A percentile compares a stretch with the other conserved stretches of the same genome.
These are phyloP conservation scores for Melanaphis sacchari DNA, from an alignment of 1,140 invertebrate species.

Conservation along the genomic window DNA sequence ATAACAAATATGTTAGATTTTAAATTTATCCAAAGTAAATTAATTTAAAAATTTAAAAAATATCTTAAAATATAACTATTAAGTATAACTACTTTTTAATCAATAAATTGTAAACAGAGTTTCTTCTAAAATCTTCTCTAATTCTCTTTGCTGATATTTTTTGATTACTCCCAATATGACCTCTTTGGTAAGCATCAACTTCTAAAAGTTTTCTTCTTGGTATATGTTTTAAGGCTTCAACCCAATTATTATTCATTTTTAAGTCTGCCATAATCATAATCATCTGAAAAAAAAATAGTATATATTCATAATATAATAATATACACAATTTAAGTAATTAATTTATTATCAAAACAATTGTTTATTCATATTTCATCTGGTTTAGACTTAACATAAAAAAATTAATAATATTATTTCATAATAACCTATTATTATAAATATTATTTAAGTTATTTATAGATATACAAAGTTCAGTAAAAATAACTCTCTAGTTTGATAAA, in stretches of 20 bases:
- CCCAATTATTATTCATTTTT: slow-evolving; percentile 58
- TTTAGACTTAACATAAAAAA: background rate
- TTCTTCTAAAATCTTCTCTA: slow-evolving; percentile 55
- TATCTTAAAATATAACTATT: background rate
- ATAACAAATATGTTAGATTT: background rate
- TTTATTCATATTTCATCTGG: too few relatives aligned
- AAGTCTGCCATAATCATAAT: slow-evolving; percentile 58
- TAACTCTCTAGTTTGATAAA: too few relatives aligned
- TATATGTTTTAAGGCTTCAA: slow-evolving; percentile 58
- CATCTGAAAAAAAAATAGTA: slow-evolving; percentile 28
- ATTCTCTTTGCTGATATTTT: slow-evolving; percentile 54
- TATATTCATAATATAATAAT: background rate
- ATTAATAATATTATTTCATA: background rate
- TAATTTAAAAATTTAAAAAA: background rate
- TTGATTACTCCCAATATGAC: background rate
- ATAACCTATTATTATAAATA: background rate
- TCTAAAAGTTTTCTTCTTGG: slow-evolving; percentile 58
- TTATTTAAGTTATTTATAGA: too few relatives aligned
- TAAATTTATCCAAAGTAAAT: background rate
- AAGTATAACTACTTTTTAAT: slow-evolving; percentile 39
- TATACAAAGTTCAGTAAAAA: too few relatives aligned
- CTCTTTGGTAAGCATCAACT: slow-evolving; percentile 37
- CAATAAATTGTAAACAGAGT: slow-evolving; percentile 59
- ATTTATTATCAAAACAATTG: background rate
- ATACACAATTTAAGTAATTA: background rate